A percentile compares a stretch with the other conserved stretches of the same genome.
Conservation (phyloP, 1,140 invertebrate species). For the Hylaeus volcanicus region DNA sequence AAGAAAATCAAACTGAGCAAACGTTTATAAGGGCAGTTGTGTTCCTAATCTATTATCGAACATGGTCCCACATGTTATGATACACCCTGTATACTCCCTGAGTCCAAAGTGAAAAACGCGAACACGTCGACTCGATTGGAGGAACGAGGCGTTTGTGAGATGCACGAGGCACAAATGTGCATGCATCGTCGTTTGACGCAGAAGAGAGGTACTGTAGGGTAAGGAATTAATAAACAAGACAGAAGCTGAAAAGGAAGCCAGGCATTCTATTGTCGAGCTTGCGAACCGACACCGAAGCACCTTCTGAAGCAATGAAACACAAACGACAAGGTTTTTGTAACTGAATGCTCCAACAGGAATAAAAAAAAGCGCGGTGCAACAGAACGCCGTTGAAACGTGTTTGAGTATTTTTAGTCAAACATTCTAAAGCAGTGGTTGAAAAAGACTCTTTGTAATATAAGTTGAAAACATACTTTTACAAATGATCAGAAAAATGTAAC, state of each 20-base stretch:
- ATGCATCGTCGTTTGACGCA: neutral
- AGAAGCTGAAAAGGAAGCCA: neutral
- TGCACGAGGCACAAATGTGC: neutral
- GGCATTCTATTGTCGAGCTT: neutral
- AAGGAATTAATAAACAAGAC: slow-evolving; percentile 17
- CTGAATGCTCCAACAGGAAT: neutral
- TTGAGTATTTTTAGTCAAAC: neutral
- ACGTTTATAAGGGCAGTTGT: no score
- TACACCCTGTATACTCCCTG: no score
- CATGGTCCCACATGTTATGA: no score
- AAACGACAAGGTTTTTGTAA: neutral
- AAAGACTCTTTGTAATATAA: no score
- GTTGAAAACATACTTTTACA: no score
- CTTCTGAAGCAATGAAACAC: neutral
- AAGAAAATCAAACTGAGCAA: no score
- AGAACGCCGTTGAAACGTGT: neutral
- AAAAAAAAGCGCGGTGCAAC: neutral
- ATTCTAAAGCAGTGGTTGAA: neutral
- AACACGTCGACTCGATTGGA: neutral
- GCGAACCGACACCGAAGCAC: neutral
- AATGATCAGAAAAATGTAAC: no score
- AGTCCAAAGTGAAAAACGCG: neutral
- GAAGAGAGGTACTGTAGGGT: neutral
- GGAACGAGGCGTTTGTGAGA: neutral
- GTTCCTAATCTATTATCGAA: no score